A percentile compares a stretch with the other conserved stretches of the same genome.
These are phyloP conservation scores for Mesembrinibis cayennensis DNA, from an alignment of 2,113 vertebrate genomes.

Conservation along the genomic window DNA sequence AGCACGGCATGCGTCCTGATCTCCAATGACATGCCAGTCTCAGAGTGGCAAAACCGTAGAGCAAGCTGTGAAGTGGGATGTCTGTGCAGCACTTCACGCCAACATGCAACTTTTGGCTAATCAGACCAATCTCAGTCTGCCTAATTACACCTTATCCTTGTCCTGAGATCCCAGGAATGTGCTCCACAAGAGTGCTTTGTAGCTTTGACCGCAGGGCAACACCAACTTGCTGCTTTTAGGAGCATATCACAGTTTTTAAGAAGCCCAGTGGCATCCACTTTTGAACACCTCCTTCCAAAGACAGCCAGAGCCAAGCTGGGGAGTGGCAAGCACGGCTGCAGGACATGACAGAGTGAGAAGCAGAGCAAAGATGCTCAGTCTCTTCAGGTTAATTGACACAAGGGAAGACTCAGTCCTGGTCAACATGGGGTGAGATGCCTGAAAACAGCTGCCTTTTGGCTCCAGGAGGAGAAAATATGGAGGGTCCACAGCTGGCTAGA, in stretches of 20 bases:
- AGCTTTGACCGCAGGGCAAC: background rate
- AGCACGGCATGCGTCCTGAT: background rate
- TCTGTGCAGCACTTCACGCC: background rate
- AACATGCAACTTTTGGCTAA: background rate
- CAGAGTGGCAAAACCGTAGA: background rate
- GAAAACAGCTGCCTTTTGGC: background rate
- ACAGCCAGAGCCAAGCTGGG: background rate
- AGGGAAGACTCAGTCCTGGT: background rate
- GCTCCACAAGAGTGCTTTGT: fast-evolving
- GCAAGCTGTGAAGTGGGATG: background rate
- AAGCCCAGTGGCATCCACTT: background rate
- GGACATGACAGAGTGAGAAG: background rate
- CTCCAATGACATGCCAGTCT: background rate
- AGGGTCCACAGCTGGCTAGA: background rate
- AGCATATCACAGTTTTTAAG: background rate
- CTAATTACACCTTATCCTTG: background rate
- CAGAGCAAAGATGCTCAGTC: background rate
- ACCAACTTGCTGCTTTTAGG: background rate
- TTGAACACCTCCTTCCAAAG: background rate
- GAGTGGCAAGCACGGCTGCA: background rate
- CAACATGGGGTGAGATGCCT: background rate
- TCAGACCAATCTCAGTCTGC: too few species aligned
- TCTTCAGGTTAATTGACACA: background rate
- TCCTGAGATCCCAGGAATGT: background rate
- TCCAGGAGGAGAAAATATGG: background rate